A percentile compares a stretch with the other conserved stretches of the same genome.
Conservation (phyloP, 2,888 invertebrate species). For the Anticlea derivata region DNA sequence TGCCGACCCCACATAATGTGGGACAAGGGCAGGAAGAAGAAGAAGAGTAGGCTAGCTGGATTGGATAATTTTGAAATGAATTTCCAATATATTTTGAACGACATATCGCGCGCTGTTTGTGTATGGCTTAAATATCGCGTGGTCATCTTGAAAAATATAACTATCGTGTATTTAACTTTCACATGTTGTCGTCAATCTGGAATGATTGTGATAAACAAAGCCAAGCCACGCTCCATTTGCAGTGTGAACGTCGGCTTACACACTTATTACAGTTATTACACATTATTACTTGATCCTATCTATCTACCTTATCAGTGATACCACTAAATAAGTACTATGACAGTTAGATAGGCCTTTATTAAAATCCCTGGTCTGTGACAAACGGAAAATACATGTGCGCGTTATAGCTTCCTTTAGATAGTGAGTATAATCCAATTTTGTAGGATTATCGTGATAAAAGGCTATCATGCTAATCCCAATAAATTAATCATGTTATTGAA, state of each 20-base stretch:
- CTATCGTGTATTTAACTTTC: no score
- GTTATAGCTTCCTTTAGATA: constrained; percentile 18
- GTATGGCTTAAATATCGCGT: no score
- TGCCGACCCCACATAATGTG: no score
- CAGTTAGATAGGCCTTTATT: constrained; percentile 35
- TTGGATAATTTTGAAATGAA: no score
- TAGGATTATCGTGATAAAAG: constrained; percentile 18
- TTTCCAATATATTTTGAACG: no score
- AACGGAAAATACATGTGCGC: constrained; percentile 8
- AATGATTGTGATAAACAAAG: constrained; percentile 2
- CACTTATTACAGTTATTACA: constrained; percentile 22
- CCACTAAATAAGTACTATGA: constrained; percentile 35
- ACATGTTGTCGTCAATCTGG: no score
- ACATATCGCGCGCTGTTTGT: no score
- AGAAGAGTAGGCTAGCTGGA: no score
- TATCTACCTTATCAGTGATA: constrained; percentile 28
- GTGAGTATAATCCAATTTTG: constrained; percentile 26
- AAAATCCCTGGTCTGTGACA: constrained; percentile 40
- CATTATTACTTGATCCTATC: constrained; percentile 20
- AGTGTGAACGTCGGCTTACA: constrained; percentile 7
- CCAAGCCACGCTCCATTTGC: constrained; percentile 7
- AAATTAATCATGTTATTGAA: constrained; percentile 19
- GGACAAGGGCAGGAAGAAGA: no score
- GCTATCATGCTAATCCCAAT: constrained; percentile 4
- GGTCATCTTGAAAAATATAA: no score